These are phyloP conservation scores for Drosophila micromelanica DNA, from an alignment of 1,140 invertebrate species.

Conservation along the genomic window DNA sequence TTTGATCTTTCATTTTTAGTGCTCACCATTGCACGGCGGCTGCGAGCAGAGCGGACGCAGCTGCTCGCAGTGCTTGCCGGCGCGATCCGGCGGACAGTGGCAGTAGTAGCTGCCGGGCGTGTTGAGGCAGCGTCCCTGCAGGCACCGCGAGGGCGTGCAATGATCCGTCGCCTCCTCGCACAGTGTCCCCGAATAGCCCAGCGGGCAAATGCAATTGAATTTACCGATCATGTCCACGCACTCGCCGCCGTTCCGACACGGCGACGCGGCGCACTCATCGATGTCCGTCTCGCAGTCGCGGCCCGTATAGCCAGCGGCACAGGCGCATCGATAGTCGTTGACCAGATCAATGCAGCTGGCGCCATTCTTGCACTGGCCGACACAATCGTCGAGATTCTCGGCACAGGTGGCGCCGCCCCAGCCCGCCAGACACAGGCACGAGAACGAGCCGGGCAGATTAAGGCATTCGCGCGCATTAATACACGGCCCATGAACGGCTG, in stretches of 20 bases:
- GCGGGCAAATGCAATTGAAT: conserved; percentile 90
- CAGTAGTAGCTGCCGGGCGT: conserved; percentile 95
- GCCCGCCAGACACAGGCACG: conserved; percentile 91
- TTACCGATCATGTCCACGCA: conserved; percentile 90
- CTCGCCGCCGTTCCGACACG: conserved; percentile 92
- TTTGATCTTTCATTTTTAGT: neutral
- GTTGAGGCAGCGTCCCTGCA: conserved; percentile 93
- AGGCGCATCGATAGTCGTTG: conserved; percentile 92
- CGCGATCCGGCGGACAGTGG: conserved; percentile 93
- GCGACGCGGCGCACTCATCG: conserved; percentile 88
- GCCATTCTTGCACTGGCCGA: conserved; percentile 92
- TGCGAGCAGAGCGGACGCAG: conserved; percentile 86
- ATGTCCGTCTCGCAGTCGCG: conserved; percentile 90
- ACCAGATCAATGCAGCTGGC: conserved; percentile 91
- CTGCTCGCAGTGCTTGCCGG: conserved; percentile 95
- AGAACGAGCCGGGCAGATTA: conserved; percentile 93
- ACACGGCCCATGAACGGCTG: conserved; percentile 86
- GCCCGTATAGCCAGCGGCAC: conserved; percentile 89
- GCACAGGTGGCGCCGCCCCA: conserved; percentile 95
- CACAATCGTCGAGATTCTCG: conserved; percentile 95
- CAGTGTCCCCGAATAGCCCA: conserved; percentile 91
- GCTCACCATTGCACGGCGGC: conserved; percentile 86
- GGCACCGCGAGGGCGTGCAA: conserved; percentile 92
- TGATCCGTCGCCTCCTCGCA: conserved; percentile 94
- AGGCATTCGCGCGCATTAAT: conserved; percentile 92